Evolutionary conservation across 2,797 vertebrate species (phyloP).

Genomic region (Odontamblyopus lacepedii): DNA sequence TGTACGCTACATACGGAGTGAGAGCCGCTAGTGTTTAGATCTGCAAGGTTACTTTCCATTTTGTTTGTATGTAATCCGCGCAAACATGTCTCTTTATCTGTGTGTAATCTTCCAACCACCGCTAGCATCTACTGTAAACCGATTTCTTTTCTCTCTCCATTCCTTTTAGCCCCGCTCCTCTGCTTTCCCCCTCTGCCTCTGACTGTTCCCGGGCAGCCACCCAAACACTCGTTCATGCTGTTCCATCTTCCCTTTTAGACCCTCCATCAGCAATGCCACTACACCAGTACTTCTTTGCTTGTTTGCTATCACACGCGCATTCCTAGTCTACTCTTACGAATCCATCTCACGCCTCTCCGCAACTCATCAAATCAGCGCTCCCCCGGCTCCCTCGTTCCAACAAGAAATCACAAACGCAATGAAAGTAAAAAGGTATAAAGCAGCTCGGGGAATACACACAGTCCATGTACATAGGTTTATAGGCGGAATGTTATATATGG

Average conservation of each 20-base stretch:
- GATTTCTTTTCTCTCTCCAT: conserved; percentile 51
- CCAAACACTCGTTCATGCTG: conserved; percentile 73
- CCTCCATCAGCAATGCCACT: conserved; percentile 30
- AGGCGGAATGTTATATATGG: conserved; percentile 57
- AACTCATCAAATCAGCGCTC: conserved; percentile 61
- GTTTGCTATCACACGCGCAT: conserved; percentile 24
- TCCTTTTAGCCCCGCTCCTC: neutral
- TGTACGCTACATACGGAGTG: neutral
- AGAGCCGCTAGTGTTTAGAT: conserved; percentile 9
- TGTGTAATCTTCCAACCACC: conserved; percentile 9
- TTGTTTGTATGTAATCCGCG: conserved; percentile 1
- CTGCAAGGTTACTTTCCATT: neutral
- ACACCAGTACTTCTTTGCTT: conserved; percentile 10
- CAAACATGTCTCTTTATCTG: conserved; percentile 16
- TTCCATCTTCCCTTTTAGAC: conserved; percentile 61
- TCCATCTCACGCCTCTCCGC: conserved; percentile 58
- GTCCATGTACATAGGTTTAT: conserved; percentile 38
- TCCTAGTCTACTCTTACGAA: conserved; percentile 41
- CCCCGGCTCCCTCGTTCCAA: conserved; percentile 32
- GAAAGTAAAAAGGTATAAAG: conserved; percentile 21
- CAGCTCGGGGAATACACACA: conserved; percentile 31
- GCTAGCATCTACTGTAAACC: conserved; percentile 21
- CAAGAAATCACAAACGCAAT: conserved; percentile 31
- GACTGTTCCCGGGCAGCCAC: conserved; percentile 64
- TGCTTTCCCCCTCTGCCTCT: conserved; percentile 39